These are phyloP conservation scores for Protobothrops mucrosquamatus DNA, from an alignment of 2,113 vertebrate genomes.

Conservation along the genomic window DNA sequence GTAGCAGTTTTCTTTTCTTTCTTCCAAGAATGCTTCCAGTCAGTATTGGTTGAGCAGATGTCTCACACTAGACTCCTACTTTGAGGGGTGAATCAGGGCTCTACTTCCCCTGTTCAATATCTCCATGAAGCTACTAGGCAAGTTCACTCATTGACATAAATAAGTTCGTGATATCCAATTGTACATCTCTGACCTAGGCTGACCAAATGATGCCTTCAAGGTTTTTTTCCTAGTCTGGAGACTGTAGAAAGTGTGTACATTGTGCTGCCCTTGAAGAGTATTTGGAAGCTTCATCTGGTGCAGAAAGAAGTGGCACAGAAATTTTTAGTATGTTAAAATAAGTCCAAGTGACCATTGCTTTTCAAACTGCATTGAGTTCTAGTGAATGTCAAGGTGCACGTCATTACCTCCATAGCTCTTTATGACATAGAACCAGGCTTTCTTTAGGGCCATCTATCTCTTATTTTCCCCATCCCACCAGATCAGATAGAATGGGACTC, in stretches of 20 bases:
- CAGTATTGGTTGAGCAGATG: neutral
- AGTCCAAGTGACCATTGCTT: neutral
- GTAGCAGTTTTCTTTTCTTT: neutral
- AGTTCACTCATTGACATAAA: neutral
- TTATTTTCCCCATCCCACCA: neutral
- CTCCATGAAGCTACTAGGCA: neutral
- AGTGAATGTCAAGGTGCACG: neutral
- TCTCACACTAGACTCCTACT: neutral
- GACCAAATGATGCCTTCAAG: neutral
- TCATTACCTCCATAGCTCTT: neutral
- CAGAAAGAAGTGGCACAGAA: neutral
- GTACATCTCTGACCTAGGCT: neutral
- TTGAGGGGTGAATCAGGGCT: neutral
- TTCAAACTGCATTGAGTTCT: neutral
- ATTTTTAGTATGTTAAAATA: neutral
- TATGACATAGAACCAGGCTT: neutral
- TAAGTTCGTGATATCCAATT: neutral
- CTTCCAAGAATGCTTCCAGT: neutral
- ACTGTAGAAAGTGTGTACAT: neutral
- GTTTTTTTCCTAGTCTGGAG: neutral
- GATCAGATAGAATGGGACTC: neutral
- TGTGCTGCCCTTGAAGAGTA: neutral
- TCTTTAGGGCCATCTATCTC: neutral
- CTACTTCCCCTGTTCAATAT: neutral
- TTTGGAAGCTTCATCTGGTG: neutral